phyloP scores from a whole-genome alignment of 1,140 invertebrate species.

The Dendrolimus kikuchii region DNA sequence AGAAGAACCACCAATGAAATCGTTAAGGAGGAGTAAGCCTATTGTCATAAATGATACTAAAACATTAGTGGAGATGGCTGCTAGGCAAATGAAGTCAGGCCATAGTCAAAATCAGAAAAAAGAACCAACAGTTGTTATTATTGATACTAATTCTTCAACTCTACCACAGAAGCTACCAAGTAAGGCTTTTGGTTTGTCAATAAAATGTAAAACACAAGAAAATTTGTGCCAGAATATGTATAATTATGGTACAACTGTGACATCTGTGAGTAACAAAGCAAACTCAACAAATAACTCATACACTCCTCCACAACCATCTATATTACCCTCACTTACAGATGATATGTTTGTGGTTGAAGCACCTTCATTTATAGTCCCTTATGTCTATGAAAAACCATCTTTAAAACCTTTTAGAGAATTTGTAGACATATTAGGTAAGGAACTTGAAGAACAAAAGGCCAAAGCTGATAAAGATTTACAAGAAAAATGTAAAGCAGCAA shows the following conservation, averaged over 20 bases:
- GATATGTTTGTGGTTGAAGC: slow-evolving; percentile 94
- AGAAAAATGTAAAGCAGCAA: slow-evolving; percentile 52
- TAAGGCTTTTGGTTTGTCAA: slow-evolving; percentile 16
- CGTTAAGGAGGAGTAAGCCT: slow-evolving; percentile 70
- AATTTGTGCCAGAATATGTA: slow-evolving; percentile 57
- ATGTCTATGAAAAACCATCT: slow-evolving; percentile 92
- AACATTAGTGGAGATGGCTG: slow-evolving; percentile 79
- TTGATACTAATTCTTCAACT: slow-evolving; percentile 79
- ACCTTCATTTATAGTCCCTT: slow-evolving; percentile 92
- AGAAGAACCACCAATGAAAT: slow-evolving; percentile 77
- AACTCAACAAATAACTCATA: slow-evolving; percentile 28
- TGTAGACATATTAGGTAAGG: slow-evolving; percentile 77
- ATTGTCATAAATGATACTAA: slow-evolving; percentile 84
- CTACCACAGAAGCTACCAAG: background rate
- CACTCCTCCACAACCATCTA: slow-evolving; percentile 54
- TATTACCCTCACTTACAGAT: slow-evolving; percentile 86
- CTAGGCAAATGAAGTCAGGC: slow-evolving; percentile 56
- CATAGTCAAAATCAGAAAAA: slow-evolving; percentile 74
- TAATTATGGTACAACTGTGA: slow-evolving; percentile 56
- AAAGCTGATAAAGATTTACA: slow-evolving; percentile 47
- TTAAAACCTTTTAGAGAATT: slow-evolving; percentile 84
- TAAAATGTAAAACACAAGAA: slow-evolving; percentile 30
- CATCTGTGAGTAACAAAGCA: slow-evolving; percentile 47
- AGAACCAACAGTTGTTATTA: slow-evolving; percentile 84
- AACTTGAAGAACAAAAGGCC: slow-evolving; percentile 73